Conservation (phyloP, 2,113 vertebrate genomes). For the Fulica atra region DNA sequence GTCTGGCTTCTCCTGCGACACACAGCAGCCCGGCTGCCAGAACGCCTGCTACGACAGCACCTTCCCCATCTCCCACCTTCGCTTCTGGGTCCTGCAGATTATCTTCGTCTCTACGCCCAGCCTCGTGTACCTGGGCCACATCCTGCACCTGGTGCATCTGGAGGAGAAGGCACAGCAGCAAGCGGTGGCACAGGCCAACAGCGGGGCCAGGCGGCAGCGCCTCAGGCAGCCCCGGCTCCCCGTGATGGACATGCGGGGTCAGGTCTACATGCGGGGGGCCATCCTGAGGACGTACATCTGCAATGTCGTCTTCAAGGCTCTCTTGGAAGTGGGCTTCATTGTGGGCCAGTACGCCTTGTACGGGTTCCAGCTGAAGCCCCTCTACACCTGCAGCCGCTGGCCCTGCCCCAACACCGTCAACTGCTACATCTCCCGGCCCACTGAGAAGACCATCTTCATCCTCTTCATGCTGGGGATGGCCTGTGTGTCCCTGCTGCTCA, state of each 20-base stretch:
- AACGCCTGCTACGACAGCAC: constrained; percentile 89
- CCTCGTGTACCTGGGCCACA: constrained; percentile 88
- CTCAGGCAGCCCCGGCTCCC: constrained; percentile 63
- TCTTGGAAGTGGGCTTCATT: constrained; percentile 87
- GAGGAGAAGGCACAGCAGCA: constrained; percentile 82
- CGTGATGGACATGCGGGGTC: constrained; percentile 70
- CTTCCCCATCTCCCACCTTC: constrained; percentile 91
- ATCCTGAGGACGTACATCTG: constrained; percentile 85
- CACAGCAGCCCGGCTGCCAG: constrained; percentile 90
- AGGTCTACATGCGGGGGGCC: constrained; percentile 78
- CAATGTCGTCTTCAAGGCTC: constrained; percentile 86
- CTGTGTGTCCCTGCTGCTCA: constrained; percentile 85
- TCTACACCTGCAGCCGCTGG: constrained; percentile 86
- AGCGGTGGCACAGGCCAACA: not conserved
- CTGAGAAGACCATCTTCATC: constrained; percentile 89
- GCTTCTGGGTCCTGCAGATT: constrained; percentile 94
- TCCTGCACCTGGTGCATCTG: constrained; percentile 85
- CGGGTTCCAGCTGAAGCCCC: constrained; percentile 84
- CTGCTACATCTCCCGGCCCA: constrained; percentile 89
- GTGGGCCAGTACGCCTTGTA: constrained; percentile 87
- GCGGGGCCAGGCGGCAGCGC: constrained; percentile 6
- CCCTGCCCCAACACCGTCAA: constrained; percentile 88
- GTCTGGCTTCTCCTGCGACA: constrained; percentile 88
- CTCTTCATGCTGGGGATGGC: constrained; percentile 88
- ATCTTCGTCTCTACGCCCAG: constrained; percentile 90